These are phyloP conservation scores for Ailuropoda melanoleuca DNA, from an alignment of 2,113 vertebrate genomes.

Conservation along the genomic window DNA sequence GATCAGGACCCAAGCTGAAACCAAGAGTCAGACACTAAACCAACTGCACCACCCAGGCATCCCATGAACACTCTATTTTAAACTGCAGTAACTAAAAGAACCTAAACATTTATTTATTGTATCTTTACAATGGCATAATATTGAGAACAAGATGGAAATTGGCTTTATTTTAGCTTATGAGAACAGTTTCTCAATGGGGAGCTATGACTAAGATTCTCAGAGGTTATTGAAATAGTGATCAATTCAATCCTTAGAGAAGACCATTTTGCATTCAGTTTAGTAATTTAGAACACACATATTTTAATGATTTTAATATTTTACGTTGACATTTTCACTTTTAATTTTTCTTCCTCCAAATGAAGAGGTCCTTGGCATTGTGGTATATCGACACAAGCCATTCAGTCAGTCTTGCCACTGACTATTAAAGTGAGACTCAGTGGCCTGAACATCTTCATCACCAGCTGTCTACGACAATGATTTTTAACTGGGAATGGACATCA, in stretches of 20 bases:
- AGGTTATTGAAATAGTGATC: conserved; percentile 12
- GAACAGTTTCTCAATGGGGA: background rate
- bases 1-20: background rate
- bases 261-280: background rate
- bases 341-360: background rate
- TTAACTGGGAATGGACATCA: background rate
- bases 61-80: background rate
- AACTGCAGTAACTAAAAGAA: conserved; percentile 5
- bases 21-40: background rate
- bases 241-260: background rate
- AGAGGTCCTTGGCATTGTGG: background rate
- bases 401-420: background rate
- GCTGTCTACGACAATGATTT: background rate
- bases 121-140: background rate
- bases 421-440: background rate
- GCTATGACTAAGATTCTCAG: background rate
- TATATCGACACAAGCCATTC: background rate
- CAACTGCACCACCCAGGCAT: background rate
- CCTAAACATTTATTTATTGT: background rate
- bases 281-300: background rate
- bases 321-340: background rate
- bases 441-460: background rate
- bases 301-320: conserved; percentile 15
- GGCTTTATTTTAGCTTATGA: background rate
- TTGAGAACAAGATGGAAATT: background rate